Evolutionary conservation across 2,888 invertebrate genomes (phyloP).

Genomic region (Chymomyza amoena): DNA sequence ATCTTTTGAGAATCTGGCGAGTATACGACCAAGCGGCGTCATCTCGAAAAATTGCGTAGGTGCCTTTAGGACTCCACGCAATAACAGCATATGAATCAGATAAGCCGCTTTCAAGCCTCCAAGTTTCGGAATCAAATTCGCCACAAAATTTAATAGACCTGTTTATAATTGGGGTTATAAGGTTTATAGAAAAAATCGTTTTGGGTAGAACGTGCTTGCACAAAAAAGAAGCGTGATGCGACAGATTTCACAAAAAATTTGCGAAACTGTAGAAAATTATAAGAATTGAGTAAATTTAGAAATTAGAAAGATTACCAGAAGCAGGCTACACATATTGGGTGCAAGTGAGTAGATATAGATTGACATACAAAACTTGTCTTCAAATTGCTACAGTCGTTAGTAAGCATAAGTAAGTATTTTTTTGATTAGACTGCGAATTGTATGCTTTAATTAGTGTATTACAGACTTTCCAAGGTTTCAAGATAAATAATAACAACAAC

Average conservation of each 20-base stretch:
- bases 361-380: neutral
- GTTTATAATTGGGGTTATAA: constrained; percentile 51
- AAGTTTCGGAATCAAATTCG: constrained; percentile 84
- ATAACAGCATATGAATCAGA: constrained; percentile 77
- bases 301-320: neutral
- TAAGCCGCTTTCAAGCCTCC: constrained; percentile 77
- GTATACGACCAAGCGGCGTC: constrained; percentile 82
- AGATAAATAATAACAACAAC: too few relatives aligned
- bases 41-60: constrained; percentile 82
- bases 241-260: neutral
- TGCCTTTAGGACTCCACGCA: constrained; percentile 79
- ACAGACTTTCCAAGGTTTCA: too few relatives aligned
- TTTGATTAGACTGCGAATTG: neutral
- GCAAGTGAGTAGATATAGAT: neutral
- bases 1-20: constrained; percentile 80
- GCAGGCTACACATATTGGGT: neutral
- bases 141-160: constrained; percentile 84
- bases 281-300: neutral
- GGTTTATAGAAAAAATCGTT: neutral
- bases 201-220: neutral
- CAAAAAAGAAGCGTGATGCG: neutral
- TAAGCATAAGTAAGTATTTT: neutral
- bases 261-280: neutral
- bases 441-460: too few relatives aligned
- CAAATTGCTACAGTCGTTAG: neutral